Percentiles rank a stretch among this genome's conserved stretches.
Evolutionary conservation across 2,797 vertebrate species (phyloP).

Genomic region (Cynodonichthys magdalenae): DNA sequence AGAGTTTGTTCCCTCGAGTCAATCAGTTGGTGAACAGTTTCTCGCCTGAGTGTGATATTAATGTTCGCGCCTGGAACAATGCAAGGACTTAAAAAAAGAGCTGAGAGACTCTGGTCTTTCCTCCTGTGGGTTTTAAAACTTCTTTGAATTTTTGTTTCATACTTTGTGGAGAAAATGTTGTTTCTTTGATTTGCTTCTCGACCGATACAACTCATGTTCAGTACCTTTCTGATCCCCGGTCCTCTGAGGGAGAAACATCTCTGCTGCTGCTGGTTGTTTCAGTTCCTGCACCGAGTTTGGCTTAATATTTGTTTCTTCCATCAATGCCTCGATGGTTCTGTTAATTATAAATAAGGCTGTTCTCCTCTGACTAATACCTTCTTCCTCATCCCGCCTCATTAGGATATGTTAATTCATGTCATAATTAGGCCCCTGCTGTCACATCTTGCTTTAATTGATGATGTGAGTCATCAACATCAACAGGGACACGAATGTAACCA

Average conservation of each 20-base stretch:
- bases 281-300: conserved; percentile 9
- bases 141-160: conserved; percentile 8
- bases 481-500: conserved; percentile 45
- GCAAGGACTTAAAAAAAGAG: conserved; percentile 7
- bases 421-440: conserved; percentile 52
- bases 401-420: conserved; percentile 51
- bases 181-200: conserved; percentile 9
- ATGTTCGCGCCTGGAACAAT: conserved; percentile 5
- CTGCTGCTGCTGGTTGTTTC: conserved; percentile 8
- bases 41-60: conserved; percentile 12
- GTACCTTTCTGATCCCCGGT: conserved; percentile 15
- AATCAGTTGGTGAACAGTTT: conserved; percentile 12
- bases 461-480: conserved; percentile 57
- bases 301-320: conserved; percentile 26
- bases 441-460: conserved; percentile 41
- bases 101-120: background rate
- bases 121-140: conserved; percentile 13
- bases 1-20: conserved; percentile 18
- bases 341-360: conserved; percentile 38
- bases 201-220: conserved; percentile 15
- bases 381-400: conserved; percentile 42
- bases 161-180: conserved; percentile 12
- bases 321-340: conserved; percentile 6
- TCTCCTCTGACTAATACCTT: conserved; percentile 37
- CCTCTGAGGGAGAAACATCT: background rate